Evolutionary conservation across 2,888 invertebrate genomes (phyloP), one percentile per base, ranked within the genome.

Genomic region (Allolobophora icterica): DNA sequence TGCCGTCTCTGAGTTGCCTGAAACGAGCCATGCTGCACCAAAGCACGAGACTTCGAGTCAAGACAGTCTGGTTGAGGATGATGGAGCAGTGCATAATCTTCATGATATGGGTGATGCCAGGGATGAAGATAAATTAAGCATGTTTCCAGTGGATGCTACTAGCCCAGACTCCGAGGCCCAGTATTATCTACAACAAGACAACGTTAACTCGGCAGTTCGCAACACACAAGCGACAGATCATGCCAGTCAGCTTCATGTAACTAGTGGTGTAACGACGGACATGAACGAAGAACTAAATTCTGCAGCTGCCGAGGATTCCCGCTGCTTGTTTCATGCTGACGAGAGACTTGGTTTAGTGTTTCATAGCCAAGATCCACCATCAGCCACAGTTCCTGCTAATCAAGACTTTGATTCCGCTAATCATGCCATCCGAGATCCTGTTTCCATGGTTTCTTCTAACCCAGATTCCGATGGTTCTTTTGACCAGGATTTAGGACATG

Each of bases 401-500:
- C 52, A 52, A 52, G 71, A 71, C 71, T 71, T 11, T 71, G 71
- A n/a, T 71, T 71, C n/a, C 1, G 71, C 71, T 13, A 71, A 13
- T 71, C 71, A n/a, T 71, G 71, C 8, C n/a, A n/a, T 71, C 71
- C 6, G n/a, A 71, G 71, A 71, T n/a, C 30, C 71, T n/a, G 71
- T 71, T 71, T n/a, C 71, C 71, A 71, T n/a, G 71, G 71, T 71
- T 71, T n/a, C 71, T 71, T 71, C 71, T n/a, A 17, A 71, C 71
- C 71, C 71, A 2, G 52, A 24, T 52, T 52, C 52, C 52, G 24
- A 4, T 24, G 71, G 4, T 71, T 71, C 71, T 8, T 71, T 71
- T 30, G 71, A 71, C 71, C 17, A 71, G 71, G 71, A 71, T 13
- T 71, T n/a, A 11, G 30, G 71, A n/a, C 30, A 71, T n/a, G 71